A percentile compares a stretch with the other conserved stretches of the same genome.
Evolutionary conservation across 2,888 invertebrate genomes (phyloP).

Genomic region (Shargacucullia verbasci): DNA sequence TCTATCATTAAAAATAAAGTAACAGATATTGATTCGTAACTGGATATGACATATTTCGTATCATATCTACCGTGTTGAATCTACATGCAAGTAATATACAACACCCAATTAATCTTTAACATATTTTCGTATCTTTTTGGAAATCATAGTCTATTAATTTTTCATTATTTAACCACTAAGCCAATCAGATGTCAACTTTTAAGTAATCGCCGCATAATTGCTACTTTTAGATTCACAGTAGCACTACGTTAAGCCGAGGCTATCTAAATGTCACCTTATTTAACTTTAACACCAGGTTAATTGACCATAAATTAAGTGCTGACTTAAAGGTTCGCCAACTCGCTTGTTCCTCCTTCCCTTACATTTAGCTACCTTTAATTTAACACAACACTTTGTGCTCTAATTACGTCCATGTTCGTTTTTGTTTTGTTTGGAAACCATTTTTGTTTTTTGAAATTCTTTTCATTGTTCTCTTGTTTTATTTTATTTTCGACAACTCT

Average conservation of each 20-base stretch:
- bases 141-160: slow-evolving; percentile 9
- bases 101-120: too few species aligned
- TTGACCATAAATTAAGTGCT: slow-evolving; percentile 86
- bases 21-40: too few species aligned
- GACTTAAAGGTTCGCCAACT: slow-evolving; percentile 79
- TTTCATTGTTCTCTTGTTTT: slow-evolving; percentile 35
- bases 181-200: slow-evolving; percentile 28
- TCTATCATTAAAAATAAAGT: too few species aligned
- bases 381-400: slow-evolving; percentile 78
- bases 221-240: slow-evolving; percentile 57
- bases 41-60: too few species aligned
- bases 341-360: slow-evolving; percentile 68
- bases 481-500: slow-evolving; percentile 23
- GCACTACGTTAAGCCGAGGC: slow-evolving; percentile 64
- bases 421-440: slow-evolving; percentile 48
- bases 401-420: slow-evolving; percentile 72
- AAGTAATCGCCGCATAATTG: slow-evolving; percentile 43
- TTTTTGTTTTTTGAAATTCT: slow-evolving; percentile 44
- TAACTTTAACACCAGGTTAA: slow-evolving; percentile 85
- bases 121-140: too few species aligned
- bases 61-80: too few species aligned
- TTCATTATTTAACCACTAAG: slow-evolving; percentile 22
- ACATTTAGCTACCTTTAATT: slow-evolving; percentile 72
- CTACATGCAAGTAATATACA: too few species aligned
- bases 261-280: slow-evolving; percentile 82